Base-by-base conservation (phyloP, 64 coral and sea anemone genomes). In the Montipora foliosa region DNA sequence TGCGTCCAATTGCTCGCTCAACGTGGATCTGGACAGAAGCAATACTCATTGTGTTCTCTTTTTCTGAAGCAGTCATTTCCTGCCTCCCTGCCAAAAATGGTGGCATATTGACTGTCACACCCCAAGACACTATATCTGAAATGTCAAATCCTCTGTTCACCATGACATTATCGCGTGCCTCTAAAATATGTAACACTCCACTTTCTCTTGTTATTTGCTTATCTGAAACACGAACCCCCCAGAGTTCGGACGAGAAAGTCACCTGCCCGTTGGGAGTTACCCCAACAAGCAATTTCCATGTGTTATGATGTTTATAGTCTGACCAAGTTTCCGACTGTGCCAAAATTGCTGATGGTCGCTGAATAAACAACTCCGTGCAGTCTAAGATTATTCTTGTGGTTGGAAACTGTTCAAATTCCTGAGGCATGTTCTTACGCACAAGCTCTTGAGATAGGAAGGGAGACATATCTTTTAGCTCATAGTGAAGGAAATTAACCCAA, bases 321-420 rank as follows among this genome's bases (percentile, higher is more conserved):
- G 85, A 88, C 85, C 85, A 88, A 0, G 85, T 88, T 73, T 75
- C 44, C 15, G 67, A 67, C 62, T 86, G 82, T 47, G 82, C 62
- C 12, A 86, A 53, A 61, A 86, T 86, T 68, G 82, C 20, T 8
- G 85, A 88, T 44, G 85, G 85, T 7, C 50, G 59, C 59, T 81
- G 53, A 80, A 79, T 80, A 71, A 70, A 91, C 49, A 67, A 52
- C 57, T 91, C 79, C 22, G 90, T 91, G n/a, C 79, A 91, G 67
- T 81, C 89, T 14, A 91, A 51, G 59, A 91, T 91, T 71, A 91
- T 91, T 77, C 89, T 76, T 11, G 89, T 91, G 9, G 90, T 91
- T 53, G 90, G 25, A 91, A 61, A 91, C 46, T 88, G 10, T 11
- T n/a, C 20, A 75, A 88, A 88, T 50, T 88, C 85, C 16, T 88